phyloP scores from a whole-genome alignment of 35 echinoderm and acorn worm species.

The Anneissia japonica region DNA sequence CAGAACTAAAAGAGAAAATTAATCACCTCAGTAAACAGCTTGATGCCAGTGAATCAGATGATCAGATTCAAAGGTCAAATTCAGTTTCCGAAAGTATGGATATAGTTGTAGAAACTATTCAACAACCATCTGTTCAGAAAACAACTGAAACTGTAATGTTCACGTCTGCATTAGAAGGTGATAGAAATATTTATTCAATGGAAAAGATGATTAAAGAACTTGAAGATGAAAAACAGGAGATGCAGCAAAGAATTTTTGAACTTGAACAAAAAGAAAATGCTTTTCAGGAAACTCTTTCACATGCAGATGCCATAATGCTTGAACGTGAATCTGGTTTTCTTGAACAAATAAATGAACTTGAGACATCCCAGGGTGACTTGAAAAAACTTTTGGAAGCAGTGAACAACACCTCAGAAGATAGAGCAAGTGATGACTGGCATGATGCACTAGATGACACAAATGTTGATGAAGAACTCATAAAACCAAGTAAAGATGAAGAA shows the following conservation, averaged over 20 bases:
- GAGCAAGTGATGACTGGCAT: slow-evolving; percentile 18
- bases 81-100: background rate
- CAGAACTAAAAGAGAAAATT: no score
- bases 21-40: no score
- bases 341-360: slow-evolving; percentile 52
- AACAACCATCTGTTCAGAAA: background rate
- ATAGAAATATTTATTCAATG: background rate
- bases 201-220: slow-evolving; percentile 2
- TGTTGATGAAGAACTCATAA: slow-evolving; percentile 11
- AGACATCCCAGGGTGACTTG: slow-evolving; percentile 56
- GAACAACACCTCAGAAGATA: background rate
- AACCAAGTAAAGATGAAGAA: slow-evolving; percentile 2
- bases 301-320: slow-evolving; percentile 80
- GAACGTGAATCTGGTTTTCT: slow-evolving; percentile 56
- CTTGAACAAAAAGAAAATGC: slow-evolving; percentile 62
- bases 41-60: no score
- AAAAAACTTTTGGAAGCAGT: slow-evolving; percentile 32
- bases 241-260: slow-evolving; percentile 46
- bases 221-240: slow-evolving; percentile 38
- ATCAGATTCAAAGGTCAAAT: background rate
- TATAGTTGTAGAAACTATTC: background rate
- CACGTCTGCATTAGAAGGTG: background rate
- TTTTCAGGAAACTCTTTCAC: slow-evolving; percentile 71
- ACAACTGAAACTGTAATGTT: background rate
- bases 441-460: slow-evolving; percentile 25